Conservation (phyloP, 2,888 invertebrate genomes). For the Trissolcus brochymenae region DNA sequence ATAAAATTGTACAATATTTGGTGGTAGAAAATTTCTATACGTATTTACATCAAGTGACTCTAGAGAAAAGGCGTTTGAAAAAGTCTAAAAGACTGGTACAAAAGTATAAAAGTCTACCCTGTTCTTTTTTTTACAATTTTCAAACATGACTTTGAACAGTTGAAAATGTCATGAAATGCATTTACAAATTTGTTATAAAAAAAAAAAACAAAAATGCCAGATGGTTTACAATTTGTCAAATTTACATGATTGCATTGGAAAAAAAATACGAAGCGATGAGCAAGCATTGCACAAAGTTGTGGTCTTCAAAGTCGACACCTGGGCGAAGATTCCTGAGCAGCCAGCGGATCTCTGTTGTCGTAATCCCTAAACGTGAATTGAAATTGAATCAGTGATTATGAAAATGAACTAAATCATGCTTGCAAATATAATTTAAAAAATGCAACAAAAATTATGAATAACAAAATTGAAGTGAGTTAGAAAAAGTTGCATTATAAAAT, state of each 20-base stretch:
- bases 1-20: conserved; percentile 7
- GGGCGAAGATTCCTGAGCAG: conserved; percentile 62
- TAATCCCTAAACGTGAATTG: conserved; percentile 69
- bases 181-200: too few species aligned
- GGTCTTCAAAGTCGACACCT: conserved; percentile 70
- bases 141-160: too few species aligned
- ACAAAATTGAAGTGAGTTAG: not conserved
- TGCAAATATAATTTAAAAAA: not conserved
- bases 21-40: not conserved
- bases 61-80: too few species aligned
- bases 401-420: not conserved
- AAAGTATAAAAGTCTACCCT: conserved; percentile 27
- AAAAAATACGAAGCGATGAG: conserved; percentile 21
- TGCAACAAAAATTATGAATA: not conserved
- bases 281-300: conserved; percentile 14
- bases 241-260: conserved; percentile 22
- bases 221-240: too few species aligned
- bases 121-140: too few species aligned
- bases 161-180: not conserved
- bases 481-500: not conserved
- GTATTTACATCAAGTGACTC: not conserved
- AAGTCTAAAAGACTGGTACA: not conserved
- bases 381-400: conserved; percentile 41
- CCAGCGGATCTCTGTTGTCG: conserved; percentile 58
- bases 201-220: too few species aligned